A percentile compares a stretch with the other conserved stretches of the same genome.
These are phyloP conservation scores for Aplochiton taeniatus DNA, from an alignment of 2,797 vertebrate species.

Conservation along the genomic window DNA sequence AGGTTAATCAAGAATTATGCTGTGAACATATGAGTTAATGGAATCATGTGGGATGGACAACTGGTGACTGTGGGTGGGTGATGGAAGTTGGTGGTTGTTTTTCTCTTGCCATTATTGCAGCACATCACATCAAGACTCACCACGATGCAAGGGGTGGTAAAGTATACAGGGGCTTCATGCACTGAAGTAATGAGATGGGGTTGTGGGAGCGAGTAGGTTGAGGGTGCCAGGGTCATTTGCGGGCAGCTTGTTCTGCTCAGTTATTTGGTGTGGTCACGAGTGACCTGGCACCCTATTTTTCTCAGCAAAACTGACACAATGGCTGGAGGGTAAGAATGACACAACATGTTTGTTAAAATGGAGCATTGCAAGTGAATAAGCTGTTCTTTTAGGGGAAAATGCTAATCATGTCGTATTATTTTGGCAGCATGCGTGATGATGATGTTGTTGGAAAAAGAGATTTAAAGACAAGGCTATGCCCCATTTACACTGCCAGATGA, in stretches of 20 bases:
- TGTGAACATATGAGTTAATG: conserved; percentile 42
- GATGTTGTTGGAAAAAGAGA: too few species aligned
- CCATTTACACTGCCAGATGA: too few species aligned
- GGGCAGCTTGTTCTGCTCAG: conserved; percentile 41
- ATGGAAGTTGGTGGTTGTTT: conserved; percentile 49
- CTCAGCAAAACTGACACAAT: conserved; percentile 68
- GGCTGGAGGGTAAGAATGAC: conserved; percentile 67
- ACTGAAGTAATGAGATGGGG: conserved; percentile 43
- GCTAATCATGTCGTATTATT: too few species aligned
- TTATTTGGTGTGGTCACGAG: conserved; percentile 33
- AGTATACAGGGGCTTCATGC: conserved; percentile 64
- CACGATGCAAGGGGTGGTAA: conserved; percentile 57
- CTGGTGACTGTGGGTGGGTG: conserved; percentile 34
- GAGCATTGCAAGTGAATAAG: conserved; percentile 29
- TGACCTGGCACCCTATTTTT: conserved; percentile 46
- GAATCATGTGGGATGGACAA: conserved; percentile 46
- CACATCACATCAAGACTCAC: conserved; percentile 66
- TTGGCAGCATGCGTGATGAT: too few species aligned
- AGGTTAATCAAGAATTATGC: conserved; percentile 55
- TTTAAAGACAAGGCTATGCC: too few species aligned
- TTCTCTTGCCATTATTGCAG: conserved; percentile 78
- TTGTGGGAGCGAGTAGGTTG: conserved; percentile 30
- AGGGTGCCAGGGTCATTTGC: conserved; percentile 46
- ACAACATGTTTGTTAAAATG: conserved; percentile 61
- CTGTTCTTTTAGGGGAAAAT: too few species aligned